Percentiles rank a stretch among this genome's conserved stretches.
Evolutionary conservation across 2,888 invertebrate species (phyloP).

Genomic region (Phoenoteleia sp.): DNA sequence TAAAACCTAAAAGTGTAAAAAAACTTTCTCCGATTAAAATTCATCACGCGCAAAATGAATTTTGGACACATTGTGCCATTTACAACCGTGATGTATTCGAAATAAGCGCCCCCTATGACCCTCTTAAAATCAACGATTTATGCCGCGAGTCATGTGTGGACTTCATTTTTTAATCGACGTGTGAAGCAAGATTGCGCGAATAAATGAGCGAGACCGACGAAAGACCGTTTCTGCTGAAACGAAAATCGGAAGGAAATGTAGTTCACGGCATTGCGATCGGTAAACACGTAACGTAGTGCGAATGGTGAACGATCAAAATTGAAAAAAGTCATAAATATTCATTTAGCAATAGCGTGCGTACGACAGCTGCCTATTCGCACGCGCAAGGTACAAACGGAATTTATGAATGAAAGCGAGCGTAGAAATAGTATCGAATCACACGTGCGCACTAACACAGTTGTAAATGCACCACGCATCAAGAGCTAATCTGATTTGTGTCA

Average conservation of each 20-base stretch:
- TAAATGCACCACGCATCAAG: conserved; percentile 6
- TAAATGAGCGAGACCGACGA: too few species aligned
- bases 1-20: conserved; percentile 11
- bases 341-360: conserved; percentile 33
- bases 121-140: background rate
- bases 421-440: conserved; percentile 60
- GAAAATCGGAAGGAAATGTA: too few species aligned
- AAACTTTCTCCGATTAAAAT: conserved; percentile 43
- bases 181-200: background rate
- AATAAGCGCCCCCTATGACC: background rate
- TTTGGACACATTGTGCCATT: too few species aligned
- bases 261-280: too few species aligned
- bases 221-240: too few species aligned
- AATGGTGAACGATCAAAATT: too few species aligned
- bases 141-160: too few species aligned
- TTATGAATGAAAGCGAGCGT: conserved; percentile 68
- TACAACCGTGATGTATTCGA: too few species aligned
- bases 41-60: background rate
- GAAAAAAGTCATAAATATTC: conserved; percentile 54
- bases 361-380: conserved; percentile 63
- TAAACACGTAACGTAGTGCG: too few species aligned
- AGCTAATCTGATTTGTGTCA: conserved; percentile 35
- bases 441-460: conserved; percentile 38
- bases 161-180: too few species aligned
- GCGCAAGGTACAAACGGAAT: conserved; percentile 46